These are phyloP conservation scores for Hippocampus barbouri DNA, from an alignment of 2,113 vertebrate genomes.

Conservation along the genomic window DNA sequence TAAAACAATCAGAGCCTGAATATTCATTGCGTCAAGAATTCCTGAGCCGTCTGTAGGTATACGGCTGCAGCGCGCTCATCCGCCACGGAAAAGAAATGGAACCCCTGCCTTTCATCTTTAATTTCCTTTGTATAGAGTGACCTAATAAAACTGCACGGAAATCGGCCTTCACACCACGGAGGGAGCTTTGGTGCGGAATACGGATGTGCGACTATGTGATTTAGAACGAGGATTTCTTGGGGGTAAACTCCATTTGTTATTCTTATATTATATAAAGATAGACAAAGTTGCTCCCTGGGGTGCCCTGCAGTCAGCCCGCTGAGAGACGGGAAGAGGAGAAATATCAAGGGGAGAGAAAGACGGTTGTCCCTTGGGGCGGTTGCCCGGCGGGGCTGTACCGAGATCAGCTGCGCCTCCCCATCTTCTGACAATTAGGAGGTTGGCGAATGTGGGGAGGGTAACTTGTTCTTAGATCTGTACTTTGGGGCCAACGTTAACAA, in stretches of 20 bases:
- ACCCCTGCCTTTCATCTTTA: conserved; percentile 57
- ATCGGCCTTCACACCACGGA: conserved; percentile 40
- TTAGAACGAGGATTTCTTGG: conserved; percentile 43
- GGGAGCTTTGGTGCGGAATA: conserved; percentile 29
- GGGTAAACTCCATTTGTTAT: conserved; percentile 61
- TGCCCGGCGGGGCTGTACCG: conserved; percentile 40
- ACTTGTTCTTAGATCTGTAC: conserved; percentile 69
- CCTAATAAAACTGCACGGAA: conserved; percentile 58
- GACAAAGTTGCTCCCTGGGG: conserved; percentile 59
- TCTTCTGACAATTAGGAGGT: conserved; percentile 65
- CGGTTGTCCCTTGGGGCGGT: conserved; percentile 45
- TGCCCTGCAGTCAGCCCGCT: conserved; percentile 59
- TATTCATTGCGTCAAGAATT: conserved; percentile 51
- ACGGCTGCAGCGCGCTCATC: conserved; percentile 35
- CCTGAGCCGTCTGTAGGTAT: conserved; percentile 37
- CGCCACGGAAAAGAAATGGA: conserved; percentile 49
- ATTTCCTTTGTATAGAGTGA: conserved; percentile 61
- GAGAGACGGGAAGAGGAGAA: conserved; percentile 36
- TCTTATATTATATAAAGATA: conserved; percentile 59
- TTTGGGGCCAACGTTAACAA: conserved; percentile 68
- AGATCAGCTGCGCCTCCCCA: conserved; percentile 60
- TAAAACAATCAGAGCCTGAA: conserved; percentile 48
- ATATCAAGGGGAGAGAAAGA: conserved; percentile 41
- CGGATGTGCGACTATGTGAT: conserved; percentile 44
- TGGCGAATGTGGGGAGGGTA: conserved; percentile 63